Evolutionary conservation across 2,888 invertebrate genomes (phyloP).

Genomic region (Himalopsyche japonica): DNA sequence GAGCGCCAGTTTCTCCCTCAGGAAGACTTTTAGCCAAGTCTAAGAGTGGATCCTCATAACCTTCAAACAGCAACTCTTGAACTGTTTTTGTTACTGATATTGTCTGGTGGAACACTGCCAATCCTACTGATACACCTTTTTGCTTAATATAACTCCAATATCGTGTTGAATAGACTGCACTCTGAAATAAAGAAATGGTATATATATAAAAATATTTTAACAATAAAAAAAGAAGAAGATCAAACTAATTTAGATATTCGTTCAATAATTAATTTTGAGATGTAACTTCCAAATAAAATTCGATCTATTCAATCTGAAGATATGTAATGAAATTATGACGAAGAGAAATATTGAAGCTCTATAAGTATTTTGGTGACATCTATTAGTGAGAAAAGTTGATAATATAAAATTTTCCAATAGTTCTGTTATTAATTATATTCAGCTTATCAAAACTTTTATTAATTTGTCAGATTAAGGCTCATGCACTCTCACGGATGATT

Average conservation of each 20-base stretch:
- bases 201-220: neutral
- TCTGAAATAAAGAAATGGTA: slow-evolving; percentile 49
- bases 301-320: too few relatives aligned
- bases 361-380: too few relatives aligned
- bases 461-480: neutral
- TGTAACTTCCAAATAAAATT: neutral
- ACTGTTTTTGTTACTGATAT: slow-evolving; percentile 66
- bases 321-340: too few relatives aligned
- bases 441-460: neutral
- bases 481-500: too few relatives aligned
- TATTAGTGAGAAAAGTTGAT: too few relatives aligned
- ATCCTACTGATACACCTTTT: slow-evolving; percentile 62
- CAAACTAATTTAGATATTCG: neutral
- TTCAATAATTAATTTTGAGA: neutral
- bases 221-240: neutral
- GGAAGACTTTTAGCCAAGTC: slow-evolving; percentile 66
- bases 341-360: too few relatives aligned
- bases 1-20: slow-evolving; percentile 59
- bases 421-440: neutral
- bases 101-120: slow-evolving; percentile 61
- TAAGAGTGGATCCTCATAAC: slow-evolving; percentile 76
- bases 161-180: slow-evolving; percentile 62
- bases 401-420: too few relatives aligned
- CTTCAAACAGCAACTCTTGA: slow-evolving; percentile 75
- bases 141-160: slow-evolving; percentile 63